Percentiles rank a stretch among this genome's conserved stretches.
Conservation (phyloP, 92 coral and sea anemone genomes). For the Epizoanthus scotinus region DNA sequence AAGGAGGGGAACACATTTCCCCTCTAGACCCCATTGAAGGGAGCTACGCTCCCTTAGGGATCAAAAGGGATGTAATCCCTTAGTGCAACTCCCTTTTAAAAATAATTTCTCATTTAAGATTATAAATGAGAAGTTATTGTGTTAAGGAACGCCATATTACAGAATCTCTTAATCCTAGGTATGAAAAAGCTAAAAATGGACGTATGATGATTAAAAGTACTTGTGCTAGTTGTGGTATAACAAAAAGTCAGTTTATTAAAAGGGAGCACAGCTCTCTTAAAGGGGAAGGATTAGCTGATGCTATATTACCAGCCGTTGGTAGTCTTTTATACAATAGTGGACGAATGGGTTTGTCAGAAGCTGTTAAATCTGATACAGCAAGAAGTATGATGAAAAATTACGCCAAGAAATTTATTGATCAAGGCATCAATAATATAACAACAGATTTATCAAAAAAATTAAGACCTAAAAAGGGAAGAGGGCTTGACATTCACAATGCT, state of each 20-base stretch:
- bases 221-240: constrained; percentile 24
- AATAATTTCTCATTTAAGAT: too few relatives aligned
- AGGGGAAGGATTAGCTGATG: not conserved
- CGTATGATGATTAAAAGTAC: not conserved
- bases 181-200: too few relatives aligned
- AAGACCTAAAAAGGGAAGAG: not conserved
- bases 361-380: constrained; percentile 5
- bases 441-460: constrained; percentile 10
- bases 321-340: constrained; percentile 10
- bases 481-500: not conserved
- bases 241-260: not conserved
- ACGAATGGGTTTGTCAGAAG: constrained; percentile 6
- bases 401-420: constrained; percentile 13
- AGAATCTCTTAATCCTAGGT: too few relatives aligned
- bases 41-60: too few relatives aligned
- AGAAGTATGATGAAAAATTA: constrained; percentile 18
- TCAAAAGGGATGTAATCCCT: too few relatives aligned
- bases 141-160: too few relatives aligned
- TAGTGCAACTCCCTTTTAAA: too few relatives aligned
- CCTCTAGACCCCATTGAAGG: too few relatives aligned
- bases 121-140: too few relatives aligned
- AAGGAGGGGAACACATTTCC: too few relatives aligned
- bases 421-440: constrained; percentile 24
- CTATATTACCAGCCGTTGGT: constrained; percentile 6
- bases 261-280: too few relatives aligned